Evolutionary conservation across 2,888 invertebrate species (phyloP), one percentile per base, ranked within the genome.

Genomic region (Pammene aurita): DNA sequence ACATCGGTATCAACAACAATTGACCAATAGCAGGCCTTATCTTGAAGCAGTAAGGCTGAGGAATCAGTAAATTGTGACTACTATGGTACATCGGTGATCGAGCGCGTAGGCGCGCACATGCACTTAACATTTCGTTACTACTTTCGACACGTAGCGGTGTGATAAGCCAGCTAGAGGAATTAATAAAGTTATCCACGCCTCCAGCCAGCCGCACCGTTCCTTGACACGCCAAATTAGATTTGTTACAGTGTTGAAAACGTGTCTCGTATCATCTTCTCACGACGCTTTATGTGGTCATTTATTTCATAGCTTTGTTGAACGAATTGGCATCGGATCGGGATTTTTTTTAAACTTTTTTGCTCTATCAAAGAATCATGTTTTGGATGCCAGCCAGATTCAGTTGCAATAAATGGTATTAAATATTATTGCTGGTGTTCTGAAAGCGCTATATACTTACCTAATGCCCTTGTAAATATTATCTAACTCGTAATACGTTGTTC

Each of bases 121-220:
- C 86, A 86, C 82, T 86, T 84, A 81, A 84, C 84, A 80, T 86
- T 87, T 86, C 83, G 82, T 84, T 85, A 83, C 79, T 75, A 81
- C 86, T 89, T 88, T 87, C 85, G 77, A 85, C 86, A 84, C 80
- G 79, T 81, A 82, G 79, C 81, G 75, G 74, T 73, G 75, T 83
- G 85, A 86, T 86, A 85, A 84, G 73, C 72, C 71, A 71, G 63
- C 68, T 60, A 75, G 73, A 76, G 73, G 78, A 82, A 83, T 84
- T 85, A 85, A 89, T 86, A 84, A 85, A 84, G 81, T 81, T 84
- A 84, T 84, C 80, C 77, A 80, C 77, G 78, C 78, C 73, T 77
- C 74, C 72, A 76, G 74, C 78, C 78, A 75, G 78, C 78, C 74
- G 71, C 76, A 78, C 72, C 74, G 73, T 72, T 70, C 74, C 74